These are phyloP conservation scores for Brachypterus glaber DNA, from an alignment of 2,888 invertebrate species.

Conservation along the genomic window DNA sequence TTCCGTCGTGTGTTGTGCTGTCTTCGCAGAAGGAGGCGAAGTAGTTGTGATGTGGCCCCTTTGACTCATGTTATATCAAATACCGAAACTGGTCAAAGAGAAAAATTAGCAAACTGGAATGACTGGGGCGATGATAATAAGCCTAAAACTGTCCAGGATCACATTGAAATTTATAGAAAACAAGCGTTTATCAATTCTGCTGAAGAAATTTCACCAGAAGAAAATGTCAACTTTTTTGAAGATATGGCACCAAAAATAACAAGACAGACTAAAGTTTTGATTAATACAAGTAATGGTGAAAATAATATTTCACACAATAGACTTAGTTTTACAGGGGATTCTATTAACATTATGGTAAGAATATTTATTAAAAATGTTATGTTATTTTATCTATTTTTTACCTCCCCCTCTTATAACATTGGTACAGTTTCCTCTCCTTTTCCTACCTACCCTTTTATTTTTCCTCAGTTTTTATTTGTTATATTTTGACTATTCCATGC, in stretches of 20 bases:
- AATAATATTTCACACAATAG: slow-evolving; percentile 25
- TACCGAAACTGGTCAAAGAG: slow-evolving; percentile 24
- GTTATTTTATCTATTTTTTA: no score
- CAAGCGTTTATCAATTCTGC: slow-evolving; percentile 39
- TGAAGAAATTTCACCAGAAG: slow-evolving; percentile 37
- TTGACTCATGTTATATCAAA: slow-evolving; percentile 46
- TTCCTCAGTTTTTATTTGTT: no score
- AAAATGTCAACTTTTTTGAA: slow-evolving; percentile 48
- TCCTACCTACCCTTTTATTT: no score
- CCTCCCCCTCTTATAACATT: no score
- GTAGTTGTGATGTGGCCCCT: slow-evolving; percentile 46
- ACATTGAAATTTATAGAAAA: slow-evolving; percentile 54
- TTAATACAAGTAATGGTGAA: slow-evolving; percentile 36
- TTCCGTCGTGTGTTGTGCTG: slow-evolving; percentile 54
- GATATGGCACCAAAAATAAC: slow-evolving; percentile 55
- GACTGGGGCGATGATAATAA: slow-evolving; percentile 49
- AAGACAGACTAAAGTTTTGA: slow-evolving; percentile 47
- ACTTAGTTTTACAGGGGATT: slow-evolving; percentile 27
- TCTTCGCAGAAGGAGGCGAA: slow-evolving; percentile 46
- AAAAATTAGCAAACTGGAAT: slow-evolving; percentile 47
- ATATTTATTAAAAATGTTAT: slow-evolving; percentile 9
- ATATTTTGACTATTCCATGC: no score
- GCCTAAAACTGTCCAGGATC: slow-evolving; percentile 48
- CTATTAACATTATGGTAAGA: slow-evolving; percentile 23
- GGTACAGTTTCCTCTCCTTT: no score